phyloP scores from a whole-genome alignment of 2,797 vertebrate genomes.

The Argya squamiceps region DNA sequence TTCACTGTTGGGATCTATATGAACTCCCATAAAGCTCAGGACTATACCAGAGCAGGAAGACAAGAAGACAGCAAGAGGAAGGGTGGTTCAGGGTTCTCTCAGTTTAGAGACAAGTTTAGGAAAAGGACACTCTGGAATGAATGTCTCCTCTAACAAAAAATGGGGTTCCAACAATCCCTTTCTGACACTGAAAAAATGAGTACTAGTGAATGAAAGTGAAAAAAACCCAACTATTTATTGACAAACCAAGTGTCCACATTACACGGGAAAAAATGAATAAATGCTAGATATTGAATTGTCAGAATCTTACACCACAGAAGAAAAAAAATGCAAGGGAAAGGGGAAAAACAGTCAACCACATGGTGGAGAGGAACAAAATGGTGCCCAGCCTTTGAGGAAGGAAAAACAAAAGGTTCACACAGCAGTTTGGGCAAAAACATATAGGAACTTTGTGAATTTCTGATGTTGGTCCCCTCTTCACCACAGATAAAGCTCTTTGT shows the following conservation, averaged over 20 bases:
- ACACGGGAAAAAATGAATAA: rapidly evolving
- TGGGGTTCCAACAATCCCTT: neutral
- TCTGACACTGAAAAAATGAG: neutral
- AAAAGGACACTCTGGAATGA: neutral
- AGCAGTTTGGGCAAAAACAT: neutral
- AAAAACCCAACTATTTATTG: neutral
- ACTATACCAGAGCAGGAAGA: neutral
- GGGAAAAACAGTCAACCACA: rapidly evolving
- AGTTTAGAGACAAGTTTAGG: neutral
- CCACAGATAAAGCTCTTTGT: neutral
- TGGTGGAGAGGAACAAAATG: neutral
- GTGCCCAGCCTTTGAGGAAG: rapidly evolving
- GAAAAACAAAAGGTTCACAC: neutral
- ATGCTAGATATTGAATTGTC: neutral
- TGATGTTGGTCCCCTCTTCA: neutral
- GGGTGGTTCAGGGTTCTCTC: neutral
- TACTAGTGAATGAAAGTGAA: neutral
- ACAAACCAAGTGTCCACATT: rapidly evolving
- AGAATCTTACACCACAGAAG: neutral
- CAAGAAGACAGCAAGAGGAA: neutral
- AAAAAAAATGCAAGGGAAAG: too few relatives aligned
- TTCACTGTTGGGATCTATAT: neutral
- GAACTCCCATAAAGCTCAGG: neutral
- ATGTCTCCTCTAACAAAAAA: neutral
- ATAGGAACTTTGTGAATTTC: neutral